Percentiles rank a stretch among this genome's conserved stretches.
Evolutionary conservation across 92 coral and sea anemone genomes (phyloP).

Genomic region (Porites cylindrica): DNA sequence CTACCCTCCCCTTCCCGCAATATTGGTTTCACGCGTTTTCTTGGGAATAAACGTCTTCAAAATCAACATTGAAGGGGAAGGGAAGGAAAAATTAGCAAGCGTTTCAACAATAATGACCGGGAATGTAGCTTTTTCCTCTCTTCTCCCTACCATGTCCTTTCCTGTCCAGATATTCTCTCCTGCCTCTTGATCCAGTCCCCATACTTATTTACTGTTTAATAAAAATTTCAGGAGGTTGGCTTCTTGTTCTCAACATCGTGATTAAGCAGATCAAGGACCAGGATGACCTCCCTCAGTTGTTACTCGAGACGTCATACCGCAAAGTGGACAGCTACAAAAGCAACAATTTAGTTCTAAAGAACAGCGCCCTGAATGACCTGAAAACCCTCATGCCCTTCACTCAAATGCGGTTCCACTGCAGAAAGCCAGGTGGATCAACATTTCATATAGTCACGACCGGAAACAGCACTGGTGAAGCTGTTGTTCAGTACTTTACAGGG

Average conservation of each 20-base stretch:
- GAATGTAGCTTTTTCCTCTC: too few species aligned
- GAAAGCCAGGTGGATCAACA: slow-evolving; percentile 31
- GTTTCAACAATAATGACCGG: too few species aligned
- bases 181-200: too few species aligned
- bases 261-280: slow-evolving; percentile 7
- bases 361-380: slow-evolving; percentile 37
- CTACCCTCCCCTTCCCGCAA: too few species aligned
- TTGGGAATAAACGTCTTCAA: too few species aligned
- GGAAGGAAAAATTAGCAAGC: too few species aligned
- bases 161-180: too few species aligned
- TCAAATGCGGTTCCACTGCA: slow-evolving; percentile 61
- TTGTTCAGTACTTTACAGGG: slow-evolving; percentile 13
- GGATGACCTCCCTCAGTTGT: neutral
- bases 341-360: slow-evolving; percentile 25
- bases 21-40: too few species aligned
- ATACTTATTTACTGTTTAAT: too few species aligned
- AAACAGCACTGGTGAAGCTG: slow-evolving; percentile 36
- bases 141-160: too few species aligned
- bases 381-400: slow-evolving; percentile 27
- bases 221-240: slow-evolving; percentile 59
- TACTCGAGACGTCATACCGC: slow-evolving; percentile 31
- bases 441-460: slow-evolving; percentile 14
- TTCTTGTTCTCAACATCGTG: slow-evolving; percentile 33
- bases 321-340: slow-evolving; percentile 32
- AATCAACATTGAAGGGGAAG: too few species aligned